Base-by-base conservation (phyloP, 2,888 invertebrate genomes). In the Pseudoips prasinana region DNA sequence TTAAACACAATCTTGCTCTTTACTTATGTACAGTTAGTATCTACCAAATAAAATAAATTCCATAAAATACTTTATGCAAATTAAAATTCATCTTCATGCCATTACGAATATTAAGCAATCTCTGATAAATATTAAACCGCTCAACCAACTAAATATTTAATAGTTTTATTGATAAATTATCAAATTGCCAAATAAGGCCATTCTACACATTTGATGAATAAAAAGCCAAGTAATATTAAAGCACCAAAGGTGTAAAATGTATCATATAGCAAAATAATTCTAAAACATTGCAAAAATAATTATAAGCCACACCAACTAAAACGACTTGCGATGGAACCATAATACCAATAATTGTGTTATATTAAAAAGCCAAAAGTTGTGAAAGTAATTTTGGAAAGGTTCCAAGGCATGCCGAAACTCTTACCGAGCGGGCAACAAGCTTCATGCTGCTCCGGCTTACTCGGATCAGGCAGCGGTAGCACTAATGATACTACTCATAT, bases 381-480 rank as follows among this genome's bases (percentile, higher is more conserved):
- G 32, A 8, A 9, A 10, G 36, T 36, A 54, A 34, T 11, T 35
- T 43, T 30, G 27, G 25, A 39, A 45, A 50, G 55, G 68, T 73
- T 67, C 67, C 72, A 65, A 65, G 38, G 41, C 70, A 71, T 60
- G 64, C 52, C 64, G 56, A 53, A 63, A 68, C 57, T 84, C 92
- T 94, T 94, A 94, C 94, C 93, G 89, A 95, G 92, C 82, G 95
- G 94, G 90, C 95, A 95, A 92, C 95, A 95, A 89, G 94, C 94
- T 90, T 95, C 95, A 91, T 95, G 95, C 92, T 95, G 94, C 90
- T 94, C 94, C 78, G 95, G 95, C 90, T 94, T 94, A 86, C 94
- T 92, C 80, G 95, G 95, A 89, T 95, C 93, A 86, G 95, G 94
- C 89, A 95, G 91, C 83, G 95, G 95, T 91, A 95, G 91, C 80